These are phyloP conservation scores for Peromyscus polionotus DNA, from an alignment of 2,113 vertebrate genomes.

Conservation along the genomic window DNA sequence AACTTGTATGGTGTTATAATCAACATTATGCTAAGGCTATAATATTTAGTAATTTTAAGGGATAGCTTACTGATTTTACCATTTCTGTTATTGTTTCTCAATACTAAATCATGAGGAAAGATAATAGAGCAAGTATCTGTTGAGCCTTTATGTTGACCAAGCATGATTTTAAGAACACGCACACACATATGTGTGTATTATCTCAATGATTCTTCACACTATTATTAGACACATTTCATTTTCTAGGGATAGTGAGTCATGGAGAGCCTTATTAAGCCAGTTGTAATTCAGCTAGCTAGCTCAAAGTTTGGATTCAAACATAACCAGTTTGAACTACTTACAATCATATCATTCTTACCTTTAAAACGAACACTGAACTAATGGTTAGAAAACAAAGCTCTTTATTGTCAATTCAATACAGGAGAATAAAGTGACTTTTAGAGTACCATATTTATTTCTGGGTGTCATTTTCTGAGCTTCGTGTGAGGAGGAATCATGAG, in stretches of 20 bases:
- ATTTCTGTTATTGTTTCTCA: neutral
- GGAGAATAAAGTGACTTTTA: neutral
- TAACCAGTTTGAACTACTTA: neutral
- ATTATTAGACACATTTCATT: neutral
- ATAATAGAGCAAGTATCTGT: neutral
- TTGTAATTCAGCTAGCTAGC: neutral
- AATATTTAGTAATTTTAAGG: constrained; percentile 1
- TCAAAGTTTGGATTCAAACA: neutral
- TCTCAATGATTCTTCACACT: neutral
- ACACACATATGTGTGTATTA: neutral
- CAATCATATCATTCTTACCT: neutral
- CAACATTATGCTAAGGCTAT: neutral
- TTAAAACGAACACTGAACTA: neutral
- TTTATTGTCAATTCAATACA: neutral
- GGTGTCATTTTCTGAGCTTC: constrained; percentile 9
- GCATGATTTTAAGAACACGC: neutral
- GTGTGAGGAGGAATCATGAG: neutral
- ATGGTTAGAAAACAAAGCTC: constrained; percentile 6
- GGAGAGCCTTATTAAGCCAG: neutral
- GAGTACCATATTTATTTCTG: neutral
- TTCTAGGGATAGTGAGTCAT: neutral
- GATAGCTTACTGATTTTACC: neutral
- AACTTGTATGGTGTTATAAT: neutral
- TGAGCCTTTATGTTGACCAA: neutral
- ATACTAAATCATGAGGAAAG: constrained; percentile 4